Conservation (phyloP, 2,797 vertebrate genomes). For the Thamnophis elegans region DNA sequence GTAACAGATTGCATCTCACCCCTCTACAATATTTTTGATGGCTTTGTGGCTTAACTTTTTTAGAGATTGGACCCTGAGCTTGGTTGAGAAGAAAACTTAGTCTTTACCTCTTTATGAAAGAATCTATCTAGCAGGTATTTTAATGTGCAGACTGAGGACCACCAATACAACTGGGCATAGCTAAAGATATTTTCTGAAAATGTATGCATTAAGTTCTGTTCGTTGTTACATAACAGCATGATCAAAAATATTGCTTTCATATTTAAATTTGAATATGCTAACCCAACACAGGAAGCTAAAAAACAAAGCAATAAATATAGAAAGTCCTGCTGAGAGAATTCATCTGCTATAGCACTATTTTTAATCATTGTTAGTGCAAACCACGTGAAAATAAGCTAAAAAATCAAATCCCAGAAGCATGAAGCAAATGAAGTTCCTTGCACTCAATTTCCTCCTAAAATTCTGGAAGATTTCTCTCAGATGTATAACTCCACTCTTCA, state of each 20-base stretch:
- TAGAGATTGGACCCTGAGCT: neutral
- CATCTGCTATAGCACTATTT: neutral
- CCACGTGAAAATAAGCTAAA: neutral
- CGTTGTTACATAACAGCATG: neutral
- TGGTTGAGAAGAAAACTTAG: neutral
- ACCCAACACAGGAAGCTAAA: neutral
- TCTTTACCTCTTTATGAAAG: neutral
- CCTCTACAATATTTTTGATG: neutral
- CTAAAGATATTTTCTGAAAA: neutral
- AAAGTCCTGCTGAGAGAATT: neutral
- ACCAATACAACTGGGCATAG: neutral
- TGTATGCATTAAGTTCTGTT: neutral
- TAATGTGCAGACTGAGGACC: neutral
- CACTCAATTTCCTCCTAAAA: neutral
- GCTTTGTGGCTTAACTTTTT: neutral
- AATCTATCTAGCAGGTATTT: neutral
- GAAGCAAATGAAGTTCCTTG: neutral
- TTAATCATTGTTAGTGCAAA: conserved; percentile 4
- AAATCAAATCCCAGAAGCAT: neutral
- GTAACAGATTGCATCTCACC: neutral
- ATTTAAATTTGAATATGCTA: neutral
- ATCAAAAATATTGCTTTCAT: neutral
- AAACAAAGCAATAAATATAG: neutral
- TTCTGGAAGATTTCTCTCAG: neutral
- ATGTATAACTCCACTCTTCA: neutral